A percentile compares a stretch with the other conserved stretches of the same genome.
Evolutionary conservation across 2,113 vertebrate genomes (phyloP).

Genomic region (Oncorhynchus mykiss): DNA sequence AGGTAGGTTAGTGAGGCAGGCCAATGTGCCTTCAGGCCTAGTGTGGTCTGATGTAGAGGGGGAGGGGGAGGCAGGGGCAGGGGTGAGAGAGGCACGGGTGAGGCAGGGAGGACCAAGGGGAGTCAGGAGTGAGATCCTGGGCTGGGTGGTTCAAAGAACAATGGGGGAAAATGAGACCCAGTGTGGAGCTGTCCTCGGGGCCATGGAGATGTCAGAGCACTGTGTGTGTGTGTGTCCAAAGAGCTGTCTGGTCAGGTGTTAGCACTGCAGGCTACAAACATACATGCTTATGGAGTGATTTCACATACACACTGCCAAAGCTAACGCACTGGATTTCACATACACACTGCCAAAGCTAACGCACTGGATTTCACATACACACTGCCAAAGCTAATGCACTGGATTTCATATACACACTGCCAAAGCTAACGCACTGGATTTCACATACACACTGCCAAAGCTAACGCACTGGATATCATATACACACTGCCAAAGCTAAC

Average conservation of each 20-base stretch:
- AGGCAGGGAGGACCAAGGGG: not conserved
- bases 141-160: conserved; percentile 48
- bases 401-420: too few relatives aligned
- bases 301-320: too few relatives aligned
- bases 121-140: conserved; percentile 24
- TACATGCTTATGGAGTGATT: conserved; percentile 18
- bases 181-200: not conserved
- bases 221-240: not conserved
- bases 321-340: too few relatives aligned
- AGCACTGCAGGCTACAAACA: conserved; percentile 12
- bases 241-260: conserved; percentile 38
- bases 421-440: too few relatives aligned
- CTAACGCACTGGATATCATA: too few relatives aligned
- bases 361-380: too few relatives aligned
- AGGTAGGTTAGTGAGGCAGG: conserved; percentile 57
- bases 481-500: too few relatives aligned
- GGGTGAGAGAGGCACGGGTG: conserved; percentile 36
- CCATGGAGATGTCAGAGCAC: not conserved
- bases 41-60: conserved; percentile 33
- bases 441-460: too few relatives aligned
- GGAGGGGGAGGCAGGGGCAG: conserved; percentile 39
- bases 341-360: too few relatives aligned
- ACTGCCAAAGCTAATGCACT: too few relatives aligned
- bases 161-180: not conserved
- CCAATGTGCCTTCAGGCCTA: conserved; percentile 32